Base-by-base conservation (phyloP, 2,113 vertebrate species). In the Alosa alosa region DNA sequence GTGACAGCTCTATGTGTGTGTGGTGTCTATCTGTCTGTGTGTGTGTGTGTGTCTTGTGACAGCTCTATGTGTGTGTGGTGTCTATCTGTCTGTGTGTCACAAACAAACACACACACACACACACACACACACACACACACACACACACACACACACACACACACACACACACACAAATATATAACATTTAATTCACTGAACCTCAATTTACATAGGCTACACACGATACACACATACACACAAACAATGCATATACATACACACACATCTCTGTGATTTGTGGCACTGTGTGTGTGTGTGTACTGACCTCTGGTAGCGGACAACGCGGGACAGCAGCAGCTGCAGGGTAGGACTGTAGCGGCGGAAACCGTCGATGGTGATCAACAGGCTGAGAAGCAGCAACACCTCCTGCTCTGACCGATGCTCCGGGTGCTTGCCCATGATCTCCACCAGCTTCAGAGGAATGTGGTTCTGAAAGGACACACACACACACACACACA, bases 251-350 rank as follows among this genome's bases (percentile, higher is more conserved):
- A 64, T 22, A 25, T n/a, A 64, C 22, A 64, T 22, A 25, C 4
- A 64, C 60, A 64, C 60, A 25, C 1, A 49, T 18, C 55, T 57
- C 20, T 57, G 18, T 57, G 31, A 31, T 6, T 60, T 46, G 45
- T 46, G 45, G 31, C 31, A 31, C 31, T 31, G 64, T 72, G n/a
- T 72, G 64, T 36, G 64, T 75, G 68, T 75, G 68, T 75, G 31
- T 75, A 31, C 31, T 72, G n/a, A 96, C 95, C 93, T 86, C 93
- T 93, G 92, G 86, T 94, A 96, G 81, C 90, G 90, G 85, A 94
- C 57, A 78, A 94, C 89, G 11, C 72, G 72, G 1, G 72, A 39
- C 11, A 78, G 72, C 72, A 78, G 72, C 31, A 78, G 31, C 72
- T 78, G 72, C 2, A 78, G 72, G 0, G 11, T 36, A 13, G 31